Conservation (phyloP, 2,113 vertebrate species). For the Stegastes partitus region DNA sequence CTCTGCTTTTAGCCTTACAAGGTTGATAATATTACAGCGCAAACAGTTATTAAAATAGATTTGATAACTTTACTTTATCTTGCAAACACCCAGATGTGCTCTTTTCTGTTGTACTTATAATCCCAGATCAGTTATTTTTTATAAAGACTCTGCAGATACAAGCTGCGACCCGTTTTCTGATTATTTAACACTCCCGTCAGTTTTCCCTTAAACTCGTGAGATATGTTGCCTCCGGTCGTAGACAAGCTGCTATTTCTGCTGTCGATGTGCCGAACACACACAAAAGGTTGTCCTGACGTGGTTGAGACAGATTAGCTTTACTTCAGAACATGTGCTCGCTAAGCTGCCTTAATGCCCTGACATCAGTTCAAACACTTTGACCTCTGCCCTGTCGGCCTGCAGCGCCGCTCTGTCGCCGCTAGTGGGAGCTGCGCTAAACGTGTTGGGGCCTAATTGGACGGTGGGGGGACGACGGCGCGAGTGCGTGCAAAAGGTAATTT, state of each 20-base stretch:
- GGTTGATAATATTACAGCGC: no score
- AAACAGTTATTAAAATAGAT: no score
- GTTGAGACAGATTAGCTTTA: slow-evolving; percentile 23
- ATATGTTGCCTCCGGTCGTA: slow-evolving; percentile 6
- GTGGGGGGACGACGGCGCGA: not conserved
- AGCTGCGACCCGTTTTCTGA: no score
- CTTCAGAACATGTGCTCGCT: slow-evolving; percentile 25
- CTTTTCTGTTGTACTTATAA: no score
- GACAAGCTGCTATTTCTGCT: not conserved
- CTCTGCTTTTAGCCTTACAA: not conserved
- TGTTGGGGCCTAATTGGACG: not conserved
- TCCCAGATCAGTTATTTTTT: no score
- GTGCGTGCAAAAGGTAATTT: slow-evolving; percentile 17
- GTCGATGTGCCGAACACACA: slow-evolving; percentile 6
- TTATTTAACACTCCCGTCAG: not conserved
- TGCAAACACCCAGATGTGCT: no score
- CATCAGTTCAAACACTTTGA: not conserved
- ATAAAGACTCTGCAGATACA: no score
- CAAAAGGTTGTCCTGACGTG: slow-evolving; percentile 6
- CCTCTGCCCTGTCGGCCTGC: slow-evolving; percentile 4
- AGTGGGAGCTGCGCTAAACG: slow-evolving; percentile 36
- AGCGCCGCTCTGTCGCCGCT: slow-evolving; percentile 12
- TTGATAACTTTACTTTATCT: no score
- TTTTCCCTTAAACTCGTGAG: slow-evolving; percentile 6
- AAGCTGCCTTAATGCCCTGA: slow-evolving; percentile 16